Base-by-base conservation (phyloP, 2,888 invertebrate species). In the Apoda limacodes region DNA sequence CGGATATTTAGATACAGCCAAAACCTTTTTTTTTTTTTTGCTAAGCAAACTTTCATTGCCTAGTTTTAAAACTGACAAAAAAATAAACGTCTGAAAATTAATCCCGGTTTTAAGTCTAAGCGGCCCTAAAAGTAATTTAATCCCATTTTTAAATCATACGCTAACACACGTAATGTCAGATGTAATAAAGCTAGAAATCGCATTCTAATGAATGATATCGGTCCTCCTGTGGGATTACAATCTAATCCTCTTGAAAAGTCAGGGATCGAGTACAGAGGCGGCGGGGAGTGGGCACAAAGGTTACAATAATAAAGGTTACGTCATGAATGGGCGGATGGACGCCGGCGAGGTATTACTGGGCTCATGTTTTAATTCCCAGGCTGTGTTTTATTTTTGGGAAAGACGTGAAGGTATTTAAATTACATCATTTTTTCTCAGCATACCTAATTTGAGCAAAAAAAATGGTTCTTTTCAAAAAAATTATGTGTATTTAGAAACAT, bases 141-240 rank as follows among this genome's bases (percentile, higher is more conserved):
- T n/a, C n/a, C n/a, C n/a, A n/a, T n/a, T n/a, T n/a, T n/a, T n/a
- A n/a, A n/a, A n/a, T 17, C 17, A 17, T 13, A 12, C 23, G 13
- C 9, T 25, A 5, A 25, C 9, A 47, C 50, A 42, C 47, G 43
- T 50, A 51, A 55, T 60, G 62, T 60, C 61, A 49, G 56, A 56
- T 54, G 56, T 65, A 69, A 67, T 68, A 66, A 69, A 68, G 63
- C 65, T 63, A 60, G 59, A 57, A 67, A 68, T 67, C 61, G 64
- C 62, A 72, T 72, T 75, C 64, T 72, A 72, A 76, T 76, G 63
- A 74, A 75, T 70, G 72, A 60, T 71, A 71, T 69, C 68, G 66
- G 66, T 63, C 59, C 68, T 75, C 65, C 68, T 60, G 55, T 54
- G 61, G 72, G 75, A 75, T 78, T 70, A 76, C 66, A 70, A 69